phyloP scores from a whole-genome alignment of 2,113 vertebrate genomes.

The Damaliscus lunatus region DNA sequence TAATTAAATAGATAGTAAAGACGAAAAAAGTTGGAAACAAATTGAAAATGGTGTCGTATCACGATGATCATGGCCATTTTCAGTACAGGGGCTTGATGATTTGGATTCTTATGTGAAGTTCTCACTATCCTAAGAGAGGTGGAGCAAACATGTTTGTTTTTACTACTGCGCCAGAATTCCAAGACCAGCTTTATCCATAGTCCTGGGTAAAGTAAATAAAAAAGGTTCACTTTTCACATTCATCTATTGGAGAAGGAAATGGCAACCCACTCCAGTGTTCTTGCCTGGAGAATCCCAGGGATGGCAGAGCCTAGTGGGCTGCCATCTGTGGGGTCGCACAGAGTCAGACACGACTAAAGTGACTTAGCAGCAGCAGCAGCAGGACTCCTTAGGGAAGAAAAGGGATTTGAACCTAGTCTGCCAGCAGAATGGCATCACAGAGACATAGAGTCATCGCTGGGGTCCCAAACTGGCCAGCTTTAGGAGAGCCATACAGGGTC shows the following conservation, averaged over 20 bases:
- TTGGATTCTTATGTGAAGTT: not conserved
- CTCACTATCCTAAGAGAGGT: not conserved
- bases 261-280: too few relatives aligned
- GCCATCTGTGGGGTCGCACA: too few relatives aligned
- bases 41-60: not conserved
- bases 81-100: not conserved
- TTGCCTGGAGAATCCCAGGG: too few relatives aligned
- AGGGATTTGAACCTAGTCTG: not conserved
- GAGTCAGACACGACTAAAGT: too few relatives aligned
- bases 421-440: not conserved
- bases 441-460: not conserved
- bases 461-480: not conserved
- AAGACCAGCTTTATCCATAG: not conserved
- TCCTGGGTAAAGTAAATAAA: not conserved
- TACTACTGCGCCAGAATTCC: not conserved
- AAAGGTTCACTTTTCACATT: not conserved
- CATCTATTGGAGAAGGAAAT: too few relatives aligned
- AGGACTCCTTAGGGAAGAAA: not conserved
- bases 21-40: not conserved
- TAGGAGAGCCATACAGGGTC: not conserved
- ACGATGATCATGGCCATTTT: not conserved
- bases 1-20: not conserved
- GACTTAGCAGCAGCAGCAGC: too few relatives aligned
- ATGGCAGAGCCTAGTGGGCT: too few relatives aligned
- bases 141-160: not conserved